Evolutionary conservation across 2,888 invertebrate species (phyloP).

Genomic region (Pilophorus perplexus): DNA sequence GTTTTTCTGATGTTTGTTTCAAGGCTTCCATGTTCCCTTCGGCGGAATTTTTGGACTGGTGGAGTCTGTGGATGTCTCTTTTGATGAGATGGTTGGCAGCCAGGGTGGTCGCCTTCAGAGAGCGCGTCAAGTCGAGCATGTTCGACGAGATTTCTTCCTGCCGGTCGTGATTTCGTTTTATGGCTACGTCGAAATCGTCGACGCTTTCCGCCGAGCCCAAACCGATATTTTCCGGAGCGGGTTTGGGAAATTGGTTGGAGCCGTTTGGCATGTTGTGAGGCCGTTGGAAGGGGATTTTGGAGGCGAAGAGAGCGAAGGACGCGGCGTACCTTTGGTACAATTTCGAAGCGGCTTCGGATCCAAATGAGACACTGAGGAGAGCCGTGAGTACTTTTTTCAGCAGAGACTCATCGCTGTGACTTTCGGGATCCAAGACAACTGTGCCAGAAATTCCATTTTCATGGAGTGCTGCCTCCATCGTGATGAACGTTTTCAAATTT

Average conservation of each 20-base stretch:
- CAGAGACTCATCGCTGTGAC: no score
- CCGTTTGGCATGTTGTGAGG: no score
- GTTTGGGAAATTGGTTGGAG: no score
- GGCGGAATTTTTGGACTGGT: background rate
- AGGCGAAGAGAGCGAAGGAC: background rate
- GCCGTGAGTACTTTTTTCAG: no score
- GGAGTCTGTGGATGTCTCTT: slow-evolving; percentile 1
- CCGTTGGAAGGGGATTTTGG: background rate
- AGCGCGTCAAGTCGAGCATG: slow-evolving; percentile 16
- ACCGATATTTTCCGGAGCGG: no score
- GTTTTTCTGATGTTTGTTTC: background rate
- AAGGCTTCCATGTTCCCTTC: background rate
- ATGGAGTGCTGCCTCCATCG: no score
- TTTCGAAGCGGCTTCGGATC: no score
- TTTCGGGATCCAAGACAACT: no score
- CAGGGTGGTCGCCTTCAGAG: slow-evolving; percentile 9
- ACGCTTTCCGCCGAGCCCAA: no score
- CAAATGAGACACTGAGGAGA: no score
- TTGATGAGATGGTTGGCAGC: slow-evolving; percentile 21
- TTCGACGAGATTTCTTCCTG: slow-evolving; percentile 6
- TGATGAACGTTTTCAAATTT: no score
- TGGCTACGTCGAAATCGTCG: background rate
- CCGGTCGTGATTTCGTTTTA: background rate
- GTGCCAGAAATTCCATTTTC: no score
- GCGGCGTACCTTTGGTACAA: background rate